Evolutionary conservation across 1,140 invertebrate species (phyloP), one percentile per base, ranked within the genome.

Genomic region (Drosophila truncata): DNA sequence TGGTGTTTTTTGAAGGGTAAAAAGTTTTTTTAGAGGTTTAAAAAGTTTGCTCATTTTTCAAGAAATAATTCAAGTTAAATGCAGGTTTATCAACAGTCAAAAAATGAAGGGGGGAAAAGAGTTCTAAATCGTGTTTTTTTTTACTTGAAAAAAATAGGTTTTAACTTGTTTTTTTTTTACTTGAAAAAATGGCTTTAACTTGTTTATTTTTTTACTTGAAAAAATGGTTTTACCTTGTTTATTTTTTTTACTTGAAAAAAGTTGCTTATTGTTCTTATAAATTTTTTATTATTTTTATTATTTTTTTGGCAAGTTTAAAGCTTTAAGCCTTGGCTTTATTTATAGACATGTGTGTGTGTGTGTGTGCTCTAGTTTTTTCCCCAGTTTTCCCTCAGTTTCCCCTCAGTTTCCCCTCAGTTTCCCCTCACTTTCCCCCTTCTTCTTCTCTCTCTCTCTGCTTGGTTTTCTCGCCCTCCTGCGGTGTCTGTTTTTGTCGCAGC

Each of bases 61-160:
- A 50, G 14, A 16, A 78, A 78, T 73, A 69, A 84, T 85, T 85
- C 71, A 81, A 78, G 54, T 85, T 85, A 78, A 81, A 85, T 78
- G 67, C 66, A 60, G 69, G 66, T 85, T 85, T 84, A 69, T 64
- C 81, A 85, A 78, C 59, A 69, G 73, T 62, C 72, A 84, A 84
- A 80, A 65, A 84, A 84, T 84, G 41, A 42, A 50, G 13, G 10
- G 5, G 23, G 42, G 2, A 31, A 37, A 29, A 20, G 27, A 18
- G 8, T 23, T 9, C 6, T 11, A 49, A 33, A 64, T 37, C 25
- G 16, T 27, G n/a, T 52, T 50, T 52, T 29, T 11, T 9, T n/a
- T n/a, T n/a, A n/a, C n/a, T n/a, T n/a, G n/a, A n/a, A n/a, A n/a
- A n/a, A n/a, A n/a, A n/a, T n/a, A n/a, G 25, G 8, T 23, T 9